Base-by-base conservation (phyloP, 2,888 invertebrate genomes). In the Euproctis similis region DNA sequence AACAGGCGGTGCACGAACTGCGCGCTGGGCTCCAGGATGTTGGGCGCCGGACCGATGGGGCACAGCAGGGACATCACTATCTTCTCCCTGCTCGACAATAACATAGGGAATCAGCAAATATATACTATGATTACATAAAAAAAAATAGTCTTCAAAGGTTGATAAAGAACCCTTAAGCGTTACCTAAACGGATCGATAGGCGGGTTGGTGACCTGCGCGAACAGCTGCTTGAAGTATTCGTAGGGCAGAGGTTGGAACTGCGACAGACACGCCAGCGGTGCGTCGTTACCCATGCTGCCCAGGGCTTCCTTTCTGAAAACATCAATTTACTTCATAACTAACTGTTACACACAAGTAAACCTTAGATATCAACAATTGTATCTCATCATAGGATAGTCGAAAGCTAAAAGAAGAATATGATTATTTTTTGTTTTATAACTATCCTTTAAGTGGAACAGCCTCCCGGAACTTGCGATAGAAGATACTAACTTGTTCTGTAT, bases 201-300 rank as follows among this genome's bases (percentile, higher is more conserved):
- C 3, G 99, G 99, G 86, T 99, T 99, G 53, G 99, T 99, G 51
- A 97, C 96, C 87, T 99, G 99, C 17, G 99, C 99, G 78, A 99
- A 99, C 24, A 98, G 86, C 69, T 99, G 99, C 68, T 99, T 98
- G 87, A 99, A 99, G 77, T 99, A 99, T 52, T 96, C 96, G 73
- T 97, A 99, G 1, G 95, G 88, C 34, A 98, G 85, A 5, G 99
- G 99, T 66, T 97, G 95, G 85, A 95, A 98, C 67, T 90, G 88
- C 1, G 98, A 99, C 12, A 99, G 88, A 59, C 99, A 99, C 5
- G 99, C 99, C 46, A 99, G 81, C 0, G 99, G 98, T 0, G 95
- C 95, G 78, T 99, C 99, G 73, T 99, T 99, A 34, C 99, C 99
- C 99, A 99, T 99, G 13, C 98, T 98, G 29, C 99, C 99, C 11